These are phyloP conservation scores for Okapia johnstoni DNA, from an alignment of 2,113 vertebrate genomes.

Conservation along the genomic window DNA sequence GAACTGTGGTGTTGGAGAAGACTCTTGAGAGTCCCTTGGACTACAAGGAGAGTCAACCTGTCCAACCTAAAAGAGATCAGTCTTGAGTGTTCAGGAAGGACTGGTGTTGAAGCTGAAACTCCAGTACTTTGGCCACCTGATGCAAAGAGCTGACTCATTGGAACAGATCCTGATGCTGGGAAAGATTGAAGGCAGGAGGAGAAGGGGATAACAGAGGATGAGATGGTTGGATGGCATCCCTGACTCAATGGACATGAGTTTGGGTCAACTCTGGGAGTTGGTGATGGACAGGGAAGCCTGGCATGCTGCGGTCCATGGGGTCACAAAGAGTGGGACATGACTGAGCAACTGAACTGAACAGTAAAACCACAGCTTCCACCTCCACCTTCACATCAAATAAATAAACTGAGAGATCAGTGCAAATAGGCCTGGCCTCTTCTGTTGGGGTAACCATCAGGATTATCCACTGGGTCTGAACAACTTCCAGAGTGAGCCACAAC, in stretches of 20 bases:
- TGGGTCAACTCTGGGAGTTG: not conserved
- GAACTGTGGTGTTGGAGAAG: not conserved
- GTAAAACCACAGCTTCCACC: not conserved
- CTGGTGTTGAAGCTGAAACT: not conserved
- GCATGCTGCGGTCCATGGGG: accelerated
- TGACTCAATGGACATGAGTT: not conserved
- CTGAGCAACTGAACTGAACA: not conserved
- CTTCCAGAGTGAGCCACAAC: not conserved
- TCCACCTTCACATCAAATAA: not conserved
- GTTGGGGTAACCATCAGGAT: not conserved
- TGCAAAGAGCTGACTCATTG: not conserved
- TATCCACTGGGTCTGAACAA: not conserved
- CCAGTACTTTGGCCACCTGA: not conserved
- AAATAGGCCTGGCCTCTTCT: not conserved
- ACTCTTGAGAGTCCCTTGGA: not conserved
- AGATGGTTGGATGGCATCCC: not conserved
- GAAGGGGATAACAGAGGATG: not conserved
- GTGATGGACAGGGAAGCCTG: not conserved
- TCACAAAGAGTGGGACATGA: accelerated
- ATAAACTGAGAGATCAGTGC: not conserved
- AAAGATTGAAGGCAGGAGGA: not conserved
- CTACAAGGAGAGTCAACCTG: not conserved
- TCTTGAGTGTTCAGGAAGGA: not conserved
- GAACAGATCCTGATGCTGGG: not conserved
- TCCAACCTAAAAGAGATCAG: not conserved